These are phyloP conservation scores for Lepidurus packardi DNA, from an alignment of 1,140 invertebrate genomes.

Conservation along the genomic window DNA sequence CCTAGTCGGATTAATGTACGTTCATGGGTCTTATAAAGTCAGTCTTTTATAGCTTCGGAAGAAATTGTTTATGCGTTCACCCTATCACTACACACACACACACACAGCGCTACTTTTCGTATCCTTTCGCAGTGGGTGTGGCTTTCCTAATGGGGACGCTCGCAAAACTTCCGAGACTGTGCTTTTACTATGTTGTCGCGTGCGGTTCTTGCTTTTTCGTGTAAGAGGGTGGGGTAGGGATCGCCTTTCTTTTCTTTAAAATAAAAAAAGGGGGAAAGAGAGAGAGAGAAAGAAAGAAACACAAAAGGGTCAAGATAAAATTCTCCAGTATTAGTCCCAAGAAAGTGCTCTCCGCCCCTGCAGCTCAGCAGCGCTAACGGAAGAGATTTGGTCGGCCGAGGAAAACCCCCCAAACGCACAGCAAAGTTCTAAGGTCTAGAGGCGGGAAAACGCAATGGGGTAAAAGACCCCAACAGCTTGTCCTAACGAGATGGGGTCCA, in stretches of 20 bases:
- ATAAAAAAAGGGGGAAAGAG: neutral
- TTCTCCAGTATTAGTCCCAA: conserved; percentile 7
- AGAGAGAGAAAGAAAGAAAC: conserved; percentile 3
- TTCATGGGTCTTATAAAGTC: conserved; percentile 22
- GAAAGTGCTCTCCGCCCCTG: neutral
- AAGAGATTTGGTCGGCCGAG: conserved; percentile 2
- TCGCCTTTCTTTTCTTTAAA: neutral
- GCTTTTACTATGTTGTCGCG: neutral
- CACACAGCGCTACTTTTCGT: too few relatives aligned
- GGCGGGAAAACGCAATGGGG: conserved; percentile 16
- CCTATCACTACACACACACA: neutral
- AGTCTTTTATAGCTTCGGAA: neutral
- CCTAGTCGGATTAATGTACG: neutral
- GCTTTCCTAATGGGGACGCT: neutral
- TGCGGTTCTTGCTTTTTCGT: neutral
- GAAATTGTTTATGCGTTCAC: neutral
- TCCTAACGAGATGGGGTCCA: conserved; percentile 11
- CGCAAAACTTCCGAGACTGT: neutral
- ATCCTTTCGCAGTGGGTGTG: neutral
- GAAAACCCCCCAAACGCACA: neutral
- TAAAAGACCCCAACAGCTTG: conserved; percentile 19
- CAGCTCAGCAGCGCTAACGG: neutral
- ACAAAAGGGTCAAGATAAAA: conserved; percentile 5
- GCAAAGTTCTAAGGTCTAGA: neutral
- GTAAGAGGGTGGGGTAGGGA: neutral